Conservation (phyloP, 2,113 vertebrate genomes). For the Chascanopsetta lugubris region DNA sequence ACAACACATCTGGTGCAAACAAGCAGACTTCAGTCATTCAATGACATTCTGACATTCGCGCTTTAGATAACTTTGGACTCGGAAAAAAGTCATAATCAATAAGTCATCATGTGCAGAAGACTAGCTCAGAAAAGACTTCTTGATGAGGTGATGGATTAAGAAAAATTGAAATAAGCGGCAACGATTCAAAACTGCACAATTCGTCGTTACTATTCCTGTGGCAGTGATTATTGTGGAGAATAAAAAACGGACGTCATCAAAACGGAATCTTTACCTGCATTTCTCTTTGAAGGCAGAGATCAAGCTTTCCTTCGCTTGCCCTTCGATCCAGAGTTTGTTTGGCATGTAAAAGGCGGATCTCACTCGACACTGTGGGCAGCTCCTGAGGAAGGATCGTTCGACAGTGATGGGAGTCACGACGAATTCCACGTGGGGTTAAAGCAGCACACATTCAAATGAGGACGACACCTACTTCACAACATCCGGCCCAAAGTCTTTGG, state of each 20-base stretch:
- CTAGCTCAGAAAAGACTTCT: too few relatives aligned
- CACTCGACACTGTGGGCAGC: conserved; percentile 89
- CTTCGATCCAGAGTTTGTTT: conserved; percentile 87
- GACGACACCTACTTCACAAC: conserved; percentile 83
- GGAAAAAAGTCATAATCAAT: too few relatives aligned
- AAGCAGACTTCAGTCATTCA: too few relatives aligned
- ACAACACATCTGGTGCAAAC: too few relatives aligned
- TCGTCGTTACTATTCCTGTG: too few relatives aligned
- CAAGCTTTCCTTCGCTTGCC: conserved; percentile 80
- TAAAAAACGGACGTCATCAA: not conserved
- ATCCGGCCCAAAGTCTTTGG: conserved; percentile 75
- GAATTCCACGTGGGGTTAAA: not conserved
- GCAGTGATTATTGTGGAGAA: too few relatives aligned
- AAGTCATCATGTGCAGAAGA: too few relatives aligned
- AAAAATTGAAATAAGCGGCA: too few relatives aligned
- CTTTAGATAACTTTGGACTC: too few relatives aligned
- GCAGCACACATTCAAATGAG: not conserved
- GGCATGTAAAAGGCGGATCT: conserved; percentile 90
- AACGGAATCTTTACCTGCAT: conserved; percentile 80
- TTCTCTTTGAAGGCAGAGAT: conserved; percentile 84
- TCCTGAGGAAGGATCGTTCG: conserved; percentile 65
- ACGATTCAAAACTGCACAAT: too few relatives aligned
- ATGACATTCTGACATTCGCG: too few relatives aligned
- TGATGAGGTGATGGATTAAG: too few relatives aligned
- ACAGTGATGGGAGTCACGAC: not conserved